Evolutionary conservation across 2,888 invertebrate genomes (phyloP), one percentile per base, ranked within the genome.

Genomic region (Disparrhopalites patrizii): DNA sequence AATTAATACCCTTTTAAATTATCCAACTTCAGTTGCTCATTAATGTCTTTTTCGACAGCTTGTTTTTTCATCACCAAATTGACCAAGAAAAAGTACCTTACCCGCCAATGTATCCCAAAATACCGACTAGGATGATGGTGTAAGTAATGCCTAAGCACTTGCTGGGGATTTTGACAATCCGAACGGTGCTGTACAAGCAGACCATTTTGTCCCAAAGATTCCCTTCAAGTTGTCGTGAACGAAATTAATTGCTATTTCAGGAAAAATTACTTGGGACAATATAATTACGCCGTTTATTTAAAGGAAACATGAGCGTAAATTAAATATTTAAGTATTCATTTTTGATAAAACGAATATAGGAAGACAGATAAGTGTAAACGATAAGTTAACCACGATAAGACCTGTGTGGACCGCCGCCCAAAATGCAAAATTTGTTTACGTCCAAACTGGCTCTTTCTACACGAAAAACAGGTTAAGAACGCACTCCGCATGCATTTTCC

Each of bases 131-230:
- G 27, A 70, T 69, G 0, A 62, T 33, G 15, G 60, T 50, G 33
- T 71, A 66, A 8, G 67, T 68, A 18, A 68, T 13, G 30, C 68
- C 68, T 52, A 74, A 64, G 55, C 68, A 66, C 55, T 67, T 67
- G 38, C 69, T 72, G 5, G 72, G 72, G 36, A 74, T 70, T 56
- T 69, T 69, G 1, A 74, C 74, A 40, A 72, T 65, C 8, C 70
- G 55, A 13, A 69, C 67, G 10, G 74, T 74, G 7, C 56, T 63
- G 50, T 74, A 74, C 51, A 61, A 27, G 18, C 61, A 61, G 10
- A 61, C 61, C 61, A 61, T 61, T 33, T 38, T 61, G 7, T n/a
- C n/a, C n/a, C n/a, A n/a, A n/a, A n/a, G n/a, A n/a, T n/a, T n/a
- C n/a, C n/a, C n/a, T n/a, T n/a, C n/a, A n/a, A n/a, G n/a, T n/a